Base-by-base conservation (phyloP, 2,888 invertebrate genomes). In the Acrobeloides nanus region DNA sequence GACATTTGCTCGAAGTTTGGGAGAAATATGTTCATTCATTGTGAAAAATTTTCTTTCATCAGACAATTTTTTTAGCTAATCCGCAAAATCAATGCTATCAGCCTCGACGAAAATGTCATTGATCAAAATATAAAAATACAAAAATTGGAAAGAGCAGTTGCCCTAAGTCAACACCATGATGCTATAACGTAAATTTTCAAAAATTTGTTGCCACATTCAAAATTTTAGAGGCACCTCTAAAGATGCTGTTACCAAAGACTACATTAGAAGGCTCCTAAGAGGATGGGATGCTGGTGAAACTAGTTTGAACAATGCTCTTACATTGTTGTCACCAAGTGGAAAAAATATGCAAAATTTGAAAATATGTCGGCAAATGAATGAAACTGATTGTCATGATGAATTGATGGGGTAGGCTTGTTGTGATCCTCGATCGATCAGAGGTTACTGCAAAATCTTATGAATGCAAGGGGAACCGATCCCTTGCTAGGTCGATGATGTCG, bases 111-210 rank as follows among this genome's bases (percentile, higher is more conserved):
- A 15, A 34, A 47, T n/a, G n/a, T n/a, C 32, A 12, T 27, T 31
- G 6, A 2, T n/a, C n/a, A n/a, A 26, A 20, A 15, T 20, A 29
- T 24, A 53, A n/a, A n/a, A n/a, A n/a, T n/a, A 21, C 39, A 61
- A 20, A 43, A 29, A 15, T 47, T 61, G 20, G 60, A 58, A 20
- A 47, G 61, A 2, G 51, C 57, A 26, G 31, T 48, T 20, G 55
- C 45, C n/a, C n/a, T n/a, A n/a, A 66, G 74, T 12, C 90, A 92
- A 73, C 90, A 93, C 73, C 92, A 93, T 71, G 90, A 93, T 74
- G 87, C 85, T 0, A 82, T 90, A 1, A 87, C 87, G 0, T 77
- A 51, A 57, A 67, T 42, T 27, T 23, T 38, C 15, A 31, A n/a
- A n/a, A n/a, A n/a, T n/a, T n/a, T n/a, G n/a, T n/a, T n/a, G n/a